Base-by-base conservation (phyloP, 2,113 vertebrate genomes). In the Catharus minimus region DNA sequence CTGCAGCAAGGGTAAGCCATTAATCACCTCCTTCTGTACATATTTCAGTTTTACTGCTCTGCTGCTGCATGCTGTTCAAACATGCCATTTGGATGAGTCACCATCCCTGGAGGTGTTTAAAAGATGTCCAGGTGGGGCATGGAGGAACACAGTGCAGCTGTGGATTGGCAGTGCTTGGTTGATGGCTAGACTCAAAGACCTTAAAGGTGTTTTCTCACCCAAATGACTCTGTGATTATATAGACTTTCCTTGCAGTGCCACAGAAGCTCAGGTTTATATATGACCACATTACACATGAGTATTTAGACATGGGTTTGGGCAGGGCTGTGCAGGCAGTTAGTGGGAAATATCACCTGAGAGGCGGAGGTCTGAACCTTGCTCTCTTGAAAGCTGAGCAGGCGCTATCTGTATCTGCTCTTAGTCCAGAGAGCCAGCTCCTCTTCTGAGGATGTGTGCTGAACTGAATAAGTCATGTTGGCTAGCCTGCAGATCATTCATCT, bases 271-370 rank as follows among this genome's bases (percentile, higher is more conserved):
- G 8, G 22, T 24, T 62, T 57, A 13, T 46, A 4, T 13, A 30
- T 5, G 20, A 15, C 11, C 33, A 32, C 22, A 33, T 41, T 21
- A 23, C 8, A 66, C 4, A 3, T 0, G 1, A 50, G 4, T 18
- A 32, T 56, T 80, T 83, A 61, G 41, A 49, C 7, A 15, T 9
- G 26, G 3, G 3, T 43, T 16, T 15, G 2, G 26, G 19, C 17
- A 50, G 20, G 22, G 7, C 11, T 87, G 13, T 56, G 32, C 5
- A 49, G 33, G 4, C 30, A 22, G 12, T 41, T 18, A 57, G 11
- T 43, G 58, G 16, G 24, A 81, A 77, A 39, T 52, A n/a, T 2
- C 52, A 17, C 30, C 18, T 57, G 50, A 24, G 8, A 38, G 19
- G 65, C 11, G 22, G 11, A 46, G 15, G 17, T 5, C 14, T 66